Evolutionary conservation across 2,113 vertebrate genomes (phyloP), one percentile per base, ranked within the genome.

Genomic region (Callipepla squamata): DNA sequence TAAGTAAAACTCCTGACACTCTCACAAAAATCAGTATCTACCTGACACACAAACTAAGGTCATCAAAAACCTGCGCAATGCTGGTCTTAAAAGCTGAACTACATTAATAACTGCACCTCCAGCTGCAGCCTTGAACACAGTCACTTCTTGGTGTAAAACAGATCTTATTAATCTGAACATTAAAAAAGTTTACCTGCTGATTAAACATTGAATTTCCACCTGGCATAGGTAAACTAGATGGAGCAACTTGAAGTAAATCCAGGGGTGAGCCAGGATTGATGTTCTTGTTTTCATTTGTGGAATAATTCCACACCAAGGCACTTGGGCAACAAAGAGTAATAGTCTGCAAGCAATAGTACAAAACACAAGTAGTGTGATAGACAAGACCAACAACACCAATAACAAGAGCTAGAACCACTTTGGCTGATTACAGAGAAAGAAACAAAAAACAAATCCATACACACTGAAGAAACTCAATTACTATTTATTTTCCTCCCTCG

Each of bases 241-340:
- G 98, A 34, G 97, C 97, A 74, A 98, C 93, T 55, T 97, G 98
- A 88, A 98, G 97, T 92, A 98, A 97, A 80, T 98, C 98, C 96
- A 98, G 97, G 55, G 98, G 98, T 6, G 98, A 98, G 80, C 98
- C 98, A 36, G 98, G 97, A 96, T 96, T 97, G 21, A 67, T 3
- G 13, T 79, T 97, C 96, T 97, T 98, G 40, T 59, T 98, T 95
- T 98, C 98, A 11, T 97, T 98, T 65, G 97, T 97, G 96, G 97
- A 98, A 13, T 98, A 98, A 93, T 98, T 98, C 98, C 98, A 98
- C 95, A 98, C 98, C 97, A 98, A 98, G 98, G 98, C 98, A 98
- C 98, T 98, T 98, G 98, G 98, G 96, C 98, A 98, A 95, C 98
- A 98, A 69, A 98, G 97, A 81, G 98, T 98, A 95, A 98, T 95